These are phyloP conservation scores for Anodontia alba DNA, from an alignment of 2,888 invertebrate species.

Conservation along the genomic window DNA sequence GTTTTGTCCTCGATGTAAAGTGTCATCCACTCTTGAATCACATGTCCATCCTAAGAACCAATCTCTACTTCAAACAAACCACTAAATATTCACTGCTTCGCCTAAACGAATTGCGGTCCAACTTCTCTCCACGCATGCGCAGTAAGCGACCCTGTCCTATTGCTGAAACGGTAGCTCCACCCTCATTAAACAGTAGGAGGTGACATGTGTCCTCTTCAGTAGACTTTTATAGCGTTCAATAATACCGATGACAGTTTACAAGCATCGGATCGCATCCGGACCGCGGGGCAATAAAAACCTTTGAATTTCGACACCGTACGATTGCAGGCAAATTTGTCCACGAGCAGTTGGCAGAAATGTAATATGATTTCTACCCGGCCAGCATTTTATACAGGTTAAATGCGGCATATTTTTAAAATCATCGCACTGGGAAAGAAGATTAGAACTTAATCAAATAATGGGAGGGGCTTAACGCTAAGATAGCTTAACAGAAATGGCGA, in stretches of 20 bases:
- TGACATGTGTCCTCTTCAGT: conserved; percentile 36
- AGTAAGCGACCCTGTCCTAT: conserved; percentile 5
- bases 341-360: conserved; percentile 9
- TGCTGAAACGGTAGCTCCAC: conserved; percentile 48
- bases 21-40: conserved; percentile 38
- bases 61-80: conserved; percentile 49
- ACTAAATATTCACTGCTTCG: conserved; percentile 55
- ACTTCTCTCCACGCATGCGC: conserved; percentile 62
- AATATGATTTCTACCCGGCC: conserved; percentile 9
- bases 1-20: conserved; percentile 25
- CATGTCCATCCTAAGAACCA: conserved; percentile 42
- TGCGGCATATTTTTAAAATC: not conserved
- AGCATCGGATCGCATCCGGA: conserved; percentile 43
- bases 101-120: conserved; percentile 65
- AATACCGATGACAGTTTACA: conserved; percentile 44
- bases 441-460: conserved; percentile 13
- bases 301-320: conserved; percentile 48
- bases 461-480: not conserved
- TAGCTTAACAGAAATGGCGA: too few species aligned
- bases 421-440: not conserved
- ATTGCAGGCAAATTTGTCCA: conserved; percentile 34
- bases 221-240: conserved; percentile 38
- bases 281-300: conserved; percentile 47
- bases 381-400: conserved; percentile 14
- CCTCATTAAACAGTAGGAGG: conserved; percentile 49